Percentiles rank a stretch among this genome's conserved stretches.
Conservation (phyloP, 2,797 vertebrate species). For the Parauchenoglanis ngamensis region DNA sequence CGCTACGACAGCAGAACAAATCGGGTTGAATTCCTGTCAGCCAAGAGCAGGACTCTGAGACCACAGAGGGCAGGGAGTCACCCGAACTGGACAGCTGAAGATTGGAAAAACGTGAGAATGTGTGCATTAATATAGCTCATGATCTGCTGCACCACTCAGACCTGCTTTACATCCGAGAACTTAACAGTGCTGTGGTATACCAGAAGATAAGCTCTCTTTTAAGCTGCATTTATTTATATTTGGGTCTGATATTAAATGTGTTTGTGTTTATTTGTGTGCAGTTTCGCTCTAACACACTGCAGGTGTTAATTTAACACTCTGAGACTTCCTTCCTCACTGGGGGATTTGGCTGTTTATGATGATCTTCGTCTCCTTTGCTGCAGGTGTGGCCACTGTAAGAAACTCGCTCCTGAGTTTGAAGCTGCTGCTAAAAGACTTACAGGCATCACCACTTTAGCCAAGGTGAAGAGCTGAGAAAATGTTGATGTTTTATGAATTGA, state of each 20-base stretch:
- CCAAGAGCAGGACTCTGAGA: not conserved
- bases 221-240: too few species aligned
- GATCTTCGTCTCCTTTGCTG: not conserved
- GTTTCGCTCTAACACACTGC: not conserved
- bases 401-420: constrained; percentile 78
- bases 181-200: not conserved
- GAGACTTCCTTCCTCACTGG: not conserved
- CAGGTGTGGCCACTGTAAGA: constrained; percentile 82
- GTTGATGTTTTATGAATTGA: not conserved
- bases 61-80: not conserved
- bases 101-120: not conserved
- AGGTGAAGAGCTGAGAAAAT: constrained; percentile 61
- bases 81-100: not conserved
- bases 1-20: not conserved
- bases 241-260: not conserved
- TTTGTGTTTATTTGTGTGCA: not conserved
- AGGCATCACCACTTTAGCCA: constrained; percentile 72
- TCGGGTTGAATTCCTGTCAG: not conserved
- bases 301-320: constrained; percentile 22
- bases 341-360: constrained; percentile 2
- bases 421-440: constrained; percentile 73
- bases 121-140: not conserved
- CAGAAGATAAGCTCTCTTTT: not conserved
- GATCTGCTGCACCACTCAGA: not conserved
- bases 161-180: not conserved